phyloP scores from a whole-genome alignment of 1,140 invertebrate genomes.

The Caenorhabditis remanei region DNA sequence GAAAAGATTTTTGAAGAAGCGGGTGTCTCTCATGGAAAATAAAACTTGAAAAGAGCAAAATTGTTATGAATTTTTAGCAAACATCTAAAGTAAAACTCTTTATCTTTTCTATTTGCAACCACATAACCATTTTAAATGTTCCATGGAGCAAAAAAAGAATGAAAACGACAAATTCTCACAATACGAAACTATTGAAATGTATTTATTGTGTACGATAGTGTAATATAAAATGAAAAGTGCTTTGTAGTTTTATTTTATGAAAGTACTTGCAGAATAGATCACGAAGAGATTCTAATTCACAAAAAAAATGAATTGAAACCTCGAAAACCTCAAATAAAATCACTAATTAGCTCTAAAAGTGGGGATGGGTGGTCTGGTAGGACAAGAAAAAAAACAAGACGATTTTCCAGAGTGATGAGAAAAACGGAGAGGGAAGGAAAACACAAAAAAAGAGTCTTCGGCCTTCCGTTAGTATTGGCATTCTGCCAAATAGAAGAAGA shows the following conservation, averaged over 20 bases:
- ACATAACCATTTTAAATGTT: too few species aligned
- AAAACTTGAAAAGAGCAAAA: neutral
- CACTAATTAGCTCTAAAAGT: neutral
- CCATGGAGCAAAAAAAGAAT: too few species aligned
- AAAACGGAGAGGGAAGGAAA: conserved; percentile 2
- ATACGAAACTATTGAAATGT: too few species aligned
- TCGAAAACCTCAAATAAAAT: neutral
- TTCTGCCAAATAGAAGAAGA: conserved; percentile 25
- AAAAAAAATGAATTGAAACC: too few species aligned
- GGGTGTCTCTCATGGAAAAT: neutral
- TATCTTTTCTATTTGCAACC: too few species aligned
- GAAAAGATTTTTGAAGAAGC: neutral
- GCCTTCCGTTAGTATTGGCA: conserved; percentile 50
- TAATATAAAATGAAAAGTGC: too few species aligned
- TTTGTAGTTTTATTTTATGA: too few species aligned
- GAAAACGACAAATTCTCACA: too few species aligned
- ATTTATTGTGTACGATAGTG: too few species aligned
- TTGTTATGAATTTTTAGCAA: neutral
- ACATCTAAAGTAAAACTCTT: neutral
- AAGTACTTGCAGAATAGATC: too few species aligned
- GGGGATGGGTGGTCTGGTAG: neutral
- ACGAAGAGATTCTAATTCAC: too few species aligned
- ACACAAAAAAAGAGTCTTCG: conserved; percentile 21
- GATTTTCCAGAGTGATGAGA: conserved; percentile 17
- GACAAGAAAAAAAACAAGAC: neutral